phyloP scores from a whole-genome alignment of 1,140 invertebrate species.

The Drosophila sulfurigaster region DNA sequence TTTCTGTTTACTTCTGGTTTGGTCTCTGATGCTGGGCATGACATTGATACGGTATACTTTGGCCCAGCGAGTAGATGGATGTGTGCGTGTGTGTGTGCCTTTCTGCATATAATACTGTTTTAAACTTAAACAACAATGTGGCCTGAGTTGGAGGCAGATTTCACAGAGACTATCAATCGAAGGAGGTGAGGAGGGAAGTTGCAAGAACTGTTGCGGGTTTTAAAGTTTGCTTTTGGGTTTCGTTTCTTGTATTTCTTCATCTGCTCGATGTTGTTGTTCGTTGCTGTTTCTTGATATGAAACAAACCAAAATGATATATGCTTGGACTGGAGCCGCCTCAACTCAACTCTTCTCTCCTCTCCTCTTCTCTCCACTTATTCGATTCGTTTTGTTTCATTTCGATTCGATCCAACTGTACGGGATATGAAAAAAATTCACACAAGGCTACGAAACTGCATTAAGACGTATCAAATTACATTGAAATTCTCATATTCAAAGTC shows the following conservation, averaged over 20 bases:
- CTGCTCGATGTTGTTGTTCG: slow-evolving; percentile 16
- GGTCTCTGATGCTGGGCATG: slow-evolving; percentile 31
- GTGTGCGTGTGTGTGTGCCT: slow-evolving; percentile 19
- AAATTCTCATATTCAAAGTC: slow-evolving; percentile 71
- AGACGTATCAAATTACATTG: slow-evolving; percentile 69
- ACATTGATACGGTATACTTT: slow-evolving; percentile 64
- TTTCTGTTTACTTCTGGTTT: background rate
- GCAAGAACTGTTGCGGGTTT: slow-evolving; percentile 57
- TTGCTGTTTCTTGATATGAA: slow-evolving; percentile 46
- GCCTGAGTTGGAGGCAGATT: background rate
- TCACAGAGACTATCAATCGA: background rate
- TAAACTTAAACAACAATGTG: slow-evolving; percentile 55
- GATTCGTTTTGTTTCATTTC: background rate
- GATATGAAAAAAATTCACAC: slow-evolving; percentile 70
- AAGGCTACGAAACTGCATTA: slow-evolving; percentile 67
- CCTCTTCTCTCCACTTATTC: background rate
- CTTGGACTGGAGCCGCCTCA: background rate
- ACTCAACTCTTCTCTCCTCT: background rate
- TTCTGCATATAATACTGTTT: slow-evolving; percentile 53
- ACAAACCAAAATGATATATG: slow-evolving; percentile 38
- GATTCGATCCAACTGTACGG: slow-evolving; percentile 19
- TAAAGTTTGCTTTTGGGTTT: slow-evolving; percentile 29
- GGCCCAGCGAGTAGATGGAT: slow-evolving; percentile 1
- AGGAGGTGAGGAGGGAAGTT: slow-evolving; percentile 11
- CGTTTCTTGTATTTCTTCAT: slow-evolving; percentile 5